Percentiles rank a stretch among this genome's conserved stretches.
Conservation (phyloP, 2,888 invertebrate genomes). For the Ischnura elegans region DNA sequence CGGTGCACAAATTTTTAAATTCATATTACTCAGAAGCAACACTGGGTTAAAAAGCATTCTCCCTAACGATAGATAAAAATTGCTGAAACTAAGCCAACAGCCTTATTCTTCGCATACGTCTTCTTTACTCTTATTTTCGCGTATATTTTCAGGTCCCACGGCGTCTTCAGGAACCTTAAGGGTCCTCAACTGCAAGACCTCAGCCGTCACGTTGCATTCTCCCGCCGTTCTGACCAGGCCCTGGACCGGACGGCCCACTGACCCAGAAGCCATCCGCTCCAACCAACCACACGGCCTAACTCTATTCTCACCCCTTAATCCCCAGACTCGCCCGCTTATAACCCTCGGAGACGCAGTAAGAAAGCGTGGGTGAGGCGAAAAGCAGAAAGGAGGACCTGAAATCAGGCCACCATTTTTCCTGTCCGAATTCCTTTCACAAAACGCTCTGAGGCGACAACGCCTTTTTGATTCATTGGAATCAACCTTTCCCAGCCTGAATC, state of each 20-base stretch:
- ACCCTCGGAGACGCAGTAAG: not conserved
- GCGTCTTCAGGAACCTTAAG: not conserved
- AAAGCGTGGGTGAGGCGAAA: not conserved
- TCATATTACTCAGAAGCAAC: too few species aligned
- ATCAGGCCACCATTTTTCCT: not conserved
- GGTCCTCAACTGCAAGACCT: not conserved
- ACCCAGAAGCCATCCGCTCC: not conserved
- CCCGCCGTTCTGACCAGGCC: not conserved
- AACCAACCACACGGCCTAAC: not conserved
- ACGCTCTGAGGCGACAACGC: not conserved
- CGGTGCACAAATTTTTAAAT: too few species aligned
- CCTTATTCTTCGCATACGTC: too few species aligned
- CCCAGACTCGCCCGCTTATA: not conserved
- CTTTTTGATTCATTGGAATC: conserved; percentile 6
- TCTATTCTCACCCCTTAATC: not conserved
- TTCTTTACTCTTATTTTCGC: too few species aligned
- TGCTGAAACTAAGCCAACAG: too few species aligned
- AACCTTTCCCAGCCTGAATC: not conserved
- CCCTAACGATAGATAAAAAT: too few species aligned
- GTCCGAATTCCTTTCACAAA: not conserved
- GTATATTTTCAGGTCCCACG: not conserved
- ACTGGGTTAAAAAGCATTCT: too few species aligned
- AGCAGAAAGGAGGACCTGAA: not conserved
- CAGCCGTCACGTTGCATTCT: not conserved
- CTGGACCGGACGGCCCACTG: not conserved